Conservation (phyloP, 2,113 vertebrate genomes). For the Odobenus rosmarus region DNA sequence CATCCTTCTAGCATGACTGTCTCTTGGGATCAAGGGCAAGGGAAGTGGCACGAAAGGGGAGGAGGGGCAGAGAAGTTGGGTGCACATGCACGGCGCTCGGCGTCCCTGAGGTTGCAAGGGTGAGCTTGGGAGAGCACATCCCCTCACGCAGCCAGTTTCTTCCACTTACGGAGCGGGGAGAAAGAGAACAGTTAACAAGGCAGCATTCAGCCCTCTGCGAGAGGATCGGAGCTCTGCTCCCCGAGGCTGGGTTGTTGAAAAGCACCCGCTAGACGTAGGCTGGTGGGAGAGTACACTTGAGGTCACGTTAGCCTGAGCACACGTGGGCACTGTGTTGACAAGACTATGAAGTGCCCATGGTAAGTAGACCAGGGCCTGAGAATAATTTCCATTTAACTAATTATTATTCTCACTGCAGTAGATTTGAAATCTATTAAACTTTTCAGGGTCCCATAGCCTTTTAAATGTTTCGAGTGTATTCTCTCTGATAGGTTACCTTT, state of each 20-base stretch:
- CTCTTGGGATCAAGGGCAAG: constrained; percentile 57
- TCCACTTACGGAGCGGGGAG: rapidly evolving
- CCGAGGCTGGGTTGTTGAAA: neutral
- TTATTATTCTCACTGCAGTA: constrained; percentile 75
- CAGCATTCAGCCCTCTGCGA: neutral
- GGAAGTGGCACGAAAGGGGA: constrained; percentile 40
- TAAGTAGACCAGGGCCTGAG: neutral
- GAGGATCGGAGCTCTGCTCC: neutral
- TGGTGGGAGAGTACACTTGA: rapidly evolving
- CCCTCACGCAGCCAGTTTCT: neutral
- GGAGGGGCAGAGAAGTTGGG: neutral
- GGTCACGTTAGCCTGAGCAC: neutral
- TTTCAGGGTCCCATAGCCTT: constrained; percentile 82
- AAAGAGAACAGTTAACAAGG: neutral
- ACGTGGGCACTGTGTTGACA: neutral
- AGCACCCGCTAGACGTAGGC: neutral
- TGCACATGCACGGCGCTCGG: neutral
- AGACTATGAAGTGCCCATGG: neutral
- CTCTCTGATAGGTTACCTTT: constrained; percentile 86
- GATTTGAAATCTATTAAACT: constrained; percentile 85
- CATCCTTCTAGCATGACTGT: constrained; percentile 35
- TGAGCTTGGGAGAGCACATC: neutral
- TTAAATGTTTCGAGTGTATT: constrained; percentile 76
- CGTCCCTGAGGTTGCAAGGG: neutral
- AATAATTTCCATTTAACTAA: constrained; percentile 73